phyloP scores from a whole-genome alignment of 1,140 invertebrate species.

The Odontomachus brunneus region DNA sequence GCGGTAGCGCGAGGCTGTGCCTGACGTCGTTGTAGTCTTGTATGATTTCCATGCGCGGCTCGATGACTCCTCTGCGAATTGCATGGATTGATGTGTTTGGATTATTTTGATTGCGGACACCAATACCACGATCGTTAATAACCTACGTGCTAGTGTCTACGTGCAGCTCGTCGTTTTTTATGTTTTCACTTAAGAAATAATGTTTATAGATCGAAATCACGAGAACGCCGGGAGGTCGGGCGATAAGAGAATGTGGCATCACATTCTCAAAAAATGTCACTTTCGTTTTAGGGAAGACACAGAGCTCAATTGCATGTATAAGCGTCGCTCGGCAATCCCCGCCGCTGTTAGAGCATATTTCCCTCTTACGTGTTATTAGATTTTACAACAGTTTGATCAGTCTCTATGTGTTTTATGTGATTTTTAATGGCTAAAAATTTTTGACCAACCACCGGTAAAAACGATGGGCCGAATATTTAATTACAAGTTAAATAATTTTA shows the following conservation, averaged over 20 bases:
- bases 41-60: conserved; percentile 85
- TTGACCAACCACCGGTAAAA: no score
- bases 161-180: conserved; percentile 14
- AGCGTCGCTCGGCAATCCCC: no score
- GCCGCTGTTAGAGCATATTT: no score
- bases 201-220: no score
- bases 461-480: conserved; percentile 8
- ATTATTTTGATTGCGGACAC: conserved; percentile 64
- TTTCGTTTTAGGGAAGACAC: no score
- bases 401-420: not conserved
- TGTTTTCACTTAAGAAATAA: not conserved
- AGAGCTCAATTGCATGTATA: no score
- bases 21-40: conserved; percentile 84
- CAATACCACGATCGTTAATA: conserved; percentile 48
- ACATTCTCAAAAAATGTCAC: no score
- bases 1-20: conserved; percentile 83
- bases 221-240: no score
- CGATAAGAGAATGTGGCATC: no score
- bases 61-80: conserved; percentile 85
- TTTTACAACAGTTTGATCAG: not conserved
- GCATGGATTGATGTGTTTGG: conserved; percentile 81
- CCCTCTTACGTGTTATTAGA: not conserved
- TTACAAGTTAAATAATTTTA: conserved; percentile 24
- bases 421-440: conserved; percentile 11
- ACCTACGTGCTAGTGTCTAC: conserved; percentile 35